phyloP scores from a whole-genome alignment of 1,140 invertebrate species.

The Globodera rostochiensis region DNA sequence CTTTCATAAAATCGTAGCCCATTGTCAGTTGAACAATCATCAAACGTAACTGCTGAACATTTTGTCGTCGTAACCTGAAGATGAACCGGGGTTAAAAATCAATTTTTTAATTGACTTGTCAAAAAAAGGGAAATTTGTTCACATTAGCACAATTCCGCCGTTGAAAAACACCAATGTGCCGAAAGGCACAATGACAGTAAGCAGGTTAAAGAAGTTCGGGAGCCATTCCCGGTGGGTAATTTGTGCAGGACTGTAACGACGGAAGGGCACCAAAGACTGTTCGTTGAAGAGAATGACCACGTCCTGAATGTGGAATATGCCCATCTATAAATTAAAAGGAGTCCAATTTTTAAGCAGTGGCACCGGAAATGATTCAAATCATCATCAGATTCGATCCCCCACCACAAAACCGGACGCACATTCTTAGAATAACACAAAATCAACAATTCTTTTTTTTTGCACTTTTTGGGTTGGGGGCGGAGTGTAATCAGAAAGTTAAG shows the following conservation, averaged over 20 bases:
- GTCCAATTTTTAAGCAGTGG: too few species aligned
- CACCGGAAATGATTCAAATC: too few species aligned
- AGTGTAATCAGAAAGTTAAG: too few species aligned
- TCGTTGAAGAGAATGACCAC: conserved; percentile 38
- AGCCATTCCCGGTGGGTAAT: conserved; percentile 32
- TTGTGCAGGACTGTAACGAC: conserved; percentile 38
- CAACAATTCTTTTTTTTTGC: too few species aligned
- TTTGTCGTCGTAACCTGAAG: conserved; percentile 50
- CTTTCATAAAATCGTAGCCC: conserved; percentile 59
- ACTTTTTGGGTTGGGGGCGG: too few species aligned
- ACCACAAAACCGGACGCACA: too few species aligned
- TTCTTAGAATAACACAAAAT: too few species aligned
- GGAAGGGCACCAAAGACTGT: conserved; percentile 38
- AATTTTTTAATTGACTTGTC: too few species aligned
- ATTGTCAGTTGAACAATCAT: conserved; percentile 61
- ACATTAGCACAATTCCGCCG: conserved; percentile 62
- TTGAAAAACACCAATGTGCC: conserved; percentile 62
- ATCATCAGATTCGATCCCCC: too few species aligned
- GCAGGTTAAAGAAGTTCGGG: conserved; percentile 49
- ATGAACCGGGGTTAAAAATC: not conserved
- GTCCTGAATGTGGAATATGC: conserved; percentile 39
- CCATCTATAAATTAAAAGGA: too few species aligned
- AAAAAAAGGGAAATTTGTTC: not conserved
- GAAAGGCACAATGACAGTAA: conserved; percentile 59
- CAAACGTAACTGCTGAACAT: conserved; percentile 59